These are phyloP conservation scores for Automeris io DNA, from an alignment of 2,888 invertebrate species.

Conservation along the genomic window DNA sequence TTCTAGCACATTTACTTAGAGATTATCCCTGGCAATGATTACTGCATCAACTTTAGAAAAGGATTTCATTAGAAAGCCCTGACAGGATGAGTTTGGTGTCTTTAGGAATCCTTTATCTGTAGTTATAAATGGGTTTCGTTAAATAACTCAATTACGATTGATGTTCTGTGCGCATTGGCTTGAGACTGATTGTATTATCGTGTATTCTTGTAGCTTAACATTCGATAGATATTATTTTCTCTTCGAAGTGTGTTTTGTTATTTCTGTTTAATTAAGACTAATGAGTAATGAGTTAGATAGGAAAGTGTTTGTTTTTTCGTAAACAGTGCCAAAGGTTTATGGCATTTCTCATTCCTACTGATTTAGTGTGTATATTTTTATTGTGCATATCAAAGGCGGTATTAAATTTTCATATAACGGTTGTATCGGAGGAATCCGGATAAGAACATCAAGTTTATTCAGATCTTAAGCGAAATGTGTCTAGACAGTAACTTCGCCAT, in stretches of 20 bases:
- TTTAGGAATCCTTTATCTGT: conserved; percentile 5
- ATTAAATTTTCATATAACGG: too few relatives aligned
- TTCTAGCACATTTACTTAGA: too few relatives aligned
- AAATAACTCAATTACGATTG: conserved; percentile 35
- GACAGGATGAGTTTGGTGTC: too few relatives aligned
- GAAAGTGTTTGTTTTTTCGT: conserved; percentile 11
- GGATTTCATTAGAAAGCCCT: too few relatives aligned
- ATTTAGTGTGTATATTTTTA: background rate
- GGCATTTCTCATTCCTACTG: conserved; percentile 15
- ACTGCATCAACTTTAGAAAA: too few relatives aligned
- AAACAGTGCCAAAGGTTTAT: conserved; percentile 33
- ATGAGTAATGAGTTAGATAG: too few relatives aligned
- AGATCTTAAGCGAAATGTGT: too few relatives aligned
- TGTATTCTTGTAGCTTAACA: conserved; percentile 44
- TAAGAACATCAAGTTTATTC: too few relatives aligned
- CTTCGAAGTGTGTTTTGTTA: conserved; percentile 16
- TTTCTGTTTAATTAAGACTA: conserved; percentile 13
- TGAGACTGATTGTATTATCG: conserved; percentile 67
- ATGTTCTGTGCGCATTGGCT: conserved; percentile 52
- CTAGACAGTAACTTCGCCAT: too few relatives aligned
- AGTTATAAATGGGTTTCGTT: conserved; percentile 25
- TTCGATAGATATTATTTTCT: conserved; percentile 41
- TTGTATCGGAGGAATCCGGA: too few relatives aligned
- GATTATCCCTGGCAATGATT: too few relatives aligned
- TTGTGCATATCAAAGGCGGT: background rate